phyloP scores from a whole-genome alignment of 2,113 vertebrate species.

The Caretta caretta region DNA sequence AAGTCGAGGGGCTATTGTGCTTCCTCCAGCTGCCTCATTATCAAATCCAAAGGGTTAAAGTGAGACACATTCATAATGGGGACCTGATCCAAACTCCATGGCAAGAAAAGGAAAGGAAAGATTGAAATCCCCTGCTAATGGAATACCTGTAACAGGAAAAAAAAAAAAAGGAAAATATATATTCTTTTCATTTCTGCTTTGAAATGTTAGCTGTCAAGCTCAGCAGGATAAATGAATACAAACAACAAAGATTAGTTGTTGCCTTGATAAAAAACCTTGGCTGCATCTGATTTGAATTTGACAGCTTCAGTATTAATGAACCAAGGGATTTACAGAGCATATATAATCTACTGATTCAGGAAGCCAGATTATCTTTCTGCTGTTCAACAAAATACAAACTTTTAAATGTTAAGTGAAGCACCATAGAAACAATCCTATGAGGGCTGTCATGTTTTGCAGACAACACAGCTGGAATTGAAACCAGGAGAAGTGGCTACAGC shows the following conservation, averaged over 20 bases:
- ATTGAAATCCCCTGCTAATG: neutral
- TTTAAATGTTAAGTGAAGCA: neutral
- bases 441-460: conserved; percentile 83
- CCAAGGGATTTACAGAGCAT: neutral
- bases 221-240: neutral
- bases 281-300: neutral
- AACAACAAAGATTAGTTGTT: neutral
- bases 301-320: conserved; percentile 7
- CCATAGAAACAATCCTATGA: conserved; percentile 10
- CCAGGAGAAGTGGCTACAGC: conserved; percentile 89
- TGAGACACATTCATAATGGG: neutral
- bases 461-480: conserved; percentile 95
- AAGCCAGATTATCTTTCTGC: neutral
- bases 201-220: conserved; percentile 22
- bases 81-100: neutral
- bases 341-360: neutral
- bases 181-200: neutral
- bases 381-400: neutral
- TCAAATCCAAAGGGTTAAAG: neutral
- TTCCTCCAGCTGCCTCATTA: neutral
- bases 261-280: neutral
- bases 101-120: neutral
- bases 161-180: neutral
- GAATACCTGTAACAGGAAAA: neutral
- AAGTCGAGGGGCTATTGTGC: neutral